These are phyloP conservation scores for Catharus minimus DNA, from an alignment of 2,113 vertebrate species.

Conservation along the genomic window DNA sequence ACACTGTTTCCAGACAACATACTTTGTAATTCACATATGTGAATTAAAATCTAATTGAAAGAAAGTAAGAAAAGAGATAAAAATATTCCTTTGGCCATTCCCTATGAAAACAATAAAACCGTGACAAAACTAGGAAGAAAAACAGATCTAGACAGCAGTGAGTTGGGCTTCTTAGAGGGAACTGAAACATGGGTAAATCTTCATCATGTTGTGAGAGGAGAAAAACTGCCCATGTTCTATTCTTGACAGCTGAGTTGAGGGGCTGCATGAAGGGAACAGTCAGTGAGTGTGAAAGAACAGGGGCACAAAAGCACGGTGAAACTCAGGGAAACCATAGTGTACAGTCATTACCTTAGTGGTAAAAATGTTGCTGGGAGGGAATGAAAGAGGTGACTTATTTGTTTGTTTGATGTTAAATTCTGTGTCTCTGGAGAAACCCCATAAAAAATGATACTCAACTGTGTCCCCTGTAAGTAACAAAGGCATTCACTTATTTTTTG, in stretches of 20 bases:
- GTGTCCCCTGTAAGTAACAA: background rate
- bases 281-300: background rate
- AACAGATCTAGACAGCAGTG: background rate
- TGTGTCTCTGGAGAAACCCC: background rate
- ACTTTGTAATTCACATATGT: background rate
- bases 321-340: background rate
- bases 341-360: background rate
- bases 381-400: background rate
- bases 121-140: background rate
- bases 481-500: background rate
- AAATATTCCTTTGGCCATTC: background rate
- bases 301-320: background rate
- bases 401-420: background rate
- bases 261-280: background rate
- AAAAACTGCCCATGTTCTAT: background rate
- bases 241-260: background rate
- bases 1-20: background rate
- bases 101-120: background rate
- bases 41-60: background rate
- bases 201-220: background rate
- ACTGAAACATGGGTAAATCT: background rate
- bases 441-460: background rate
- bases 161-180: background rate
- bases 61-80: background rate
- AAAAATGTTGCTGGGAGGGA: background rate